Conservation (phyloP, 1,140 invertebrate genomes). For the Musca vetustissima region DNA sequence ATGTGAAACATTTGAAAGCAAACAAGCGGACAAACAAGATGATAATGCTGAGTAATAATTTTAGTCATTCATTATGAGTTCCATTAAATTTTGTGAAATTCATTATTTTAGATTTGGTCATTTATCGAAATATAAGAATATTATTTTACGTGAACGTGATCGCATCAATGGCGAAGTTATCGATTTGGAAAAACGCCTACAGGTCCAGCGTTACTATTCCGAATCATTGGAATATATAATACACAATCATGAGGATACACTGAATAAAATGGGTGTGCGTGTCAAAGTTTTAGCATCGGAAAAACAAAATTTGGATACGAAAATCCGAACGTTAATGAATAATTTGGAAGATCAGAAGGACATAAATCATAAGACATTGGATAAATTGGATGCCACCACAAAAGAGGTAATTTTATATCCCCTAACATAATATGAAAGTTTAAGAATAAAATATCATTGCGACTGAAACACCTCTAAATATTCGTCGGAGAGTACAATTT, state of each 20-base stretch:
- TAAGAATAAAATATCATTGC: too few relatives aligned
- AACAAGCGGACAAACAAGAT: slow-evolving; percentile 51
- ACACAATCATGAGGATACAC: slow-evolving; percentile 40
- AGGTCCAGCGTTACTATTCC: slow-evolving; percentile 50
- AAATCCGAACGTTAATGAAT: slow-evolving; percentile 30
- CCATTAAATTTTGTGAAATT: background rate
- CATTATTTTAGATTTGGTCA: slow-evolving; percentile 37
- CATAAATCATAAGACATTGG: slow-evolving; percentile 7
- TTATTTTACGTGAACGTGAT: slow-evolving; percentile 56
- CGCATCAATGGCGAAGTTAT: slow-evolving; percentile 55
- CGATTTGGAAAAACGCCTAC: slow-evolving; percentile 55
- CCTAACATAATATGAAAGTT: too few relatives aligned
- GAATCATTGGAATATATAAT: slow-evolving; percentile 56
- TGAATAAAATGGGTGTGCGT: slow-evolving; percentile 35
- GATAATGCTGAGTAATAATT: slow-evolving; percentile 53
- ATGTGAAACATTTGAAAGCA: slow-evolving; percentile 53
- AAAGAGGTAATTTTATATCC: slow-evolving; percentile 16
- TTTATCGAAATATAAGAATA: slow-evolving; percentile 45
- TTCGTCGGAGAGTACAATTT: too few relatives aligned
- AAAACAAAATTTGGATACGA: slow-evolving; percentile 31
- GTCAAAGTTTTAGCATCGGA: slow-evolving; percentile 26
- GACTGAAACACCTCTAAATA: too few relatives aligned
- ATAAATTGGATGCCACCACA: slow-evolving; percentile 19
- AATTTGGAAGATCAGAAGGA: slow-evolving; percentile 36
- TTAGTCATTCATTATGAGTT: slow-evolving; percentile 6